phyloP scores from a whole-genome alignment of 1,140 invertebrate genomes.

The Magallana angulata region DNA sequence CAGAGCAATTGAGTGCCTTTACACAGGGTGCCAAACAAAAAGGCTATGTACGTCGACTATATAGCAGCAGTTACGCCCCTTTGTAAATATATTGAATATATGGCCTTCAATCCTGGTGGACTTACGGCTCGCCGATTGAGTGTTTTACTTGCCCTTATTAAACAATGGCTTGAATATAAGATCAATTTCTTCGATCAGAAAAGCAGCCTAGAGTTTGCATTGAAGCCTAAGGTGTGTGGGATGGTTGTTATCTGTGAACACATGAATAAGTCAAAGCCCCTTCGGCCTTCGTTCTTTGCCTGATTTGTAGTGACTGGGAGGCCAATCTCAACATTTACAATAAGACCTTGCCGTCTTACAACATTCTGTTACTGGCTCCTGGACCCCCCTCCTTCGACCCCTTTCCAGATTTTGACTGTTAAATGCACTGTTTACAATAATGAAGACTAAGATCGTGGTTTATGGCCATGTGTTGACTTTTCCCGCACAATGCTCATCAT shows the following conservation, averaged over 20 bases:
- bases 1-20: too few relatives aligned
- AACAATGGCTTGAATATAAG: not conserved
- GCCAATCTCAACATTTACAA: not conserved
- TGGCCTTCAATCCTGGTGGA: too few relatives aligned
- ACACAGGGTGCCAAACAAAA: too few relatives aligned
- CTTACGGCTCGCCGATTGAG: too few relatives aligned
- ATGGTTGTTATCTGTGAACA: not conserved
- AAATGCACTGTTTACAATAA: not conserved
- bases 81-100: too few relatives aligned
- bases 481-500: not conserved
- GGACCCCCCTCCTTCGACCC: not conserved
- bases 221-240: not conserved
- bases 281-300: too few relatives aligned
- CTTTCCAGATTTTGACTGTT: not conserved
- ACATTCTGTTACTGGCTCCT: not conserved
- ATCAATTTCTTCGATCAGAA: not conserved
- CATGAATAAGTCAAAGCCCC: conserved; percentile 1
- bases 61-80: too few relatives aligned
- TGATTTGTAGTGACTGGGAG: not conserved
- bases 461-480: not conserved
- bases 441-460: not conserved
- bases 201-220: not conserved
- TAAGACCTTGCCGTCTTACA: not conserved
- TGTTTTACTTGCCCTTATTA: too few relatives aligned
- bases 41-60: too few relatives aligned